Conservation (phyloP, 2,113 vertebrate species). For the Festucalex cinctus region DNA sequence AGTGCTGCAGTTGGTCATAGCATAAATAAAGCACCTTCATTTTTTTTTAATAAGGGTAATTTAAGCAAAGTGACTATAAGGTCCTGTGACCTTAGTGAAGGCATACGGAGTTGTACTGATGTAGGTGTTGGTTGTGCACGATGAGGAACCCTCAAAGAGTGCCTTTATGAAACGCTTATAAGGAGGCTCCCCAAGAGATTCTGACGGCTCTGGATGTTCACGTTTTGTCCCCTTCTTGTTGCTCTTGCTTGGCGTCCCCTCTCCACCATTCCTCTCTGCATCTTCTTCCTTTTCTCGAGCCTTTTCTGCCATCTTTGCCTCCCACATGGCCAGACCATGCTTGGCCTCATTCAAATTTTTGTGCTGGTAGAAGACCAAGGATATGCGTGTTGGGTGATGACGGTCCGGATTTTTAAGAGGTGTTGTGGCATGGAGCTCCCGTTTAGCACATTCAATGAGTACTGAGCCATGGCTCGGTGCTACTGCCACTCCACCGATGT, state of each 20-base stretch:
- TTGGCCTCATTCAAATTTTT: constrained; percentile 97
- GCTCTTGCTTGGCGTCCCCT: constrained; percentile 84
- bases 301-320: constrained; percentile 96
- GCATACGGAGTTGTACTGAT: constrained; percentile 92
- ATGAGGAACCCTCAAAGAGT: constrained; percentile 83
- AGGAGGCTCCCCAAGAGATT: constrained; percentile 75
- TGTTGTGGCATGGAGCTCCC: constrained; percentile 94
- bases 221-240: constrained; percentile 85
- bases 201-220: constrained; percentile 79
- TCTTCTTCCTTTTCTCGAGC: constrained; percentile 94
- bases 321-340: constrained; percentile 91
- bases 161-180: constrained; percentile 87
- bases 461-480: constrained; percentile 93
- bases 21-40: constrained; percentile 60
- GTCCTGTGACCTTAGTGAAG: constrained; percentile 97
- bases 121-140: constrained; percentile 89
- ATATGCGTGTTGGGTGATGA: constrained; percentile 88
- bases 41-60: constrained; percentile 34
- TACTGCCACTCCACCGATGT: constrained; percentile 95
- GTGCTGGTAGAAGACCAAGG: constrained; percentile 98
- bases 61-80: constrained; percentile 90
- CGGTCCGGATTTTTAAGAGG: constrained; percentile 89
- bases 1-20: constrained; percentile 42
- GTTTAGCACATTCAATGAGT: constrained; percentile 96
- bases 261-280: constrained; percentile 83